Percentiles rank a stretch among this genome's conserved stretches.
Conservation (phyloP, 2,888 invertebrate species). For the Calameuta pallipes region DNA sequence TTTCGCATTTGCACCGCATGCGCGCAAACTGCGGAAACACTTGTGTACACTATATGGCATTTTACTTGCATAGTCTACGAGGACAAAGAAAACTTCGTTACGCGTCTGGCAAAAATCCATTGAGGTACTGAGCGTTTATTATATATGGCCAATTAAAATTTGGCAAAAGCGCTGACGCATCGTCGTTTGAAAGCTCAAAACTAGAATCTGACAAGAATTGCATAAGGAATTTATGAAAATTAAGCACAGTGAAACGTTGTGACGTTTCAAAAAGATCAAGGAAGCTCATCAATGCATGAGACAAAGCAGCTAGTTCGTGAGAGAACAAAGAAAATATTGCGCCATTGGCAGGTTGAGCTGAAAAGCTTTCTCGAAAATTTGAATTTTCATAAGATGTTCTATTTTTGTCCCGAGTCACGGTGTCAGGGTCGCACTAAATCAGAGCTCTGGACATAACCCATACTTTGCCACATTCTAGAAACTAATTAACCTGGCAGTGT, state of each 20-base stretch:
- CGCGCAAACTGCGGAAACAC: background rate
- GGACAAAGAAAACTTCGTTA: constrained; percentile 1
- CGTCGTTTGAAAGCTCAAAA: background rate
- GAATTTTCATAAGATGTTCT: constrained; percentile 20
- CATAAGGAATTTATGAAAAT: background rate
- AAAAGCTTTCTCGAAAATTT: background rate
- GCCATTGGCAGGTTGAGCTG: background rate
- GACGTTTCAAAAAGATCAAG: background rate
- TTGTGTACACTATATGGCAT: background rate
- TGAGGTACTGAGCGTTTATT: background rate
- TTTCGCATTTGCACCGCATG: background rate
- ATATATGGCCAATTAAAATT: background rate
- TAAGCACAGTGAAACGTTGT: background rate
- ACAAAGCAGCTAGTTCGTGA: background rate
- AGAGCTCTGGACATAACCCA: background rate
- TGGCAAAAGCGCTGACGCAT: background rate
- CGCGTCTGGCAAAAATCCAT: background rate
- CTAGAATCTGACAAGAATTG: background rate
- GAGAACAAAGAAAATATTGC: background rate
- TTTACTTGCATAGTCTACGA: background rate
- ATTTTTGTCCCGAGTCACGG: constrained; percentile 51
- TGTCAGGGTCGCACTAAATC: constrained; percentile 47
- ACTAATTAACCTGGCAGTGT: background rate
- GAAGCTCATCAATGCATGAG: background rate
- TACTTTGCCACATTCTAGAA: background rate